These are phyloP conservation scores for Euura saliciscinereae DNA, from an alignment of 1,140 invertebrate genomes.

Conservation along the genomic window DNA sequence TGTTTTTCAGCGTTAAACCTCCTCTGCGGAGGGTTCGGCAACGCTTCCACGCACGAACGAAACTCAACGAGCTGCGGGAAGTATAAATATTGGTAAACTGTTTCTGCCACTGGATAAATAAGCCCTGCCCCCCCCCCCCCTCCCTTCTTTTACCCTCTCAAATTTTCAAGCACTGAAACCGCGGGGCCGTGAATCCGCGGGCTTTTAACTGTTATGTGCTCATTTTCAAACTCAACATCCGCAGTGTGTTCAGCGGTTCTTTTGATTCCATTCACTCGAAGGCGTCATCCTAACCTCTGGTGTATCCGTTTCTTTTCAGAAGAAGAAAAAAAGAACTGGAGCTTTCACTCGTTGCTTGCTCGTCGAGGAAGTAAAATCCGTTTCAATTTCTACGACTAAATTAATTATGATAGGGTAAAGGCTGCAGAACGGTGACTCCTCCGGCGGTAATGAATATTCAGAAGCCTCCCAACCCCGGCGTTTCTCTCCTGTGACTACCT, in stretches of 20 bases:
- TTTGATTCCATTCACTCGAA: too few species aligned
- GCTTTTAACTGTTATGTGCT: too few species aligned
- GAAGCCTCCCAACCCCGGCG: neutral
- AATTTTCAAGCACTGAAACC: neutral
- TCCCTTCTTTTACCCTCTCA: neutral
- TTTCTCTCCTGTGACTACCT: too few species aligned
- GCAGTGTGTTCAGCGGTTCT: too few species aligned
- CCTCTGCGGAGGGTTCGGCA: too few species aligned
- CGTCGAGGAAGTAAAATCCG: neutral
- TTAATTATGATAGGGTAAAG: neutral
- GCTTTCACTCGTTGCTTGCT: too few species aligned
- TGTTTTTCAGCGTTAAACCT: too few species aligned
- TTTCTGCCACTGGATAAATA: neutral
- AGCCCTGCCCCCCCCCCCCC: neutral
- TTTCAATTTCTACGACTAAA: neutral
- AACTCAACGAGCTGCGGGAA: conserved; percentile 4
- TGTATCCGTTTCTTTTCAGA: too few species aligned
- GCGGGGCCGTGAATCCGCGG: too few species aligned
- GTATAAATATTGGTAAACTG: conserved; percentile 7
- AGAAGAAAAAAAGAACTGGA: too few species aligned
- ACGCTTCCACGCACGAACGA: neutral
- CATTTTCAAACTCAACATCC: too few species aligned
- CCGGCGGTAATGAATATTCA: neutral
- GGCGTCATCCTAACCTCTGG: too few species aligned
- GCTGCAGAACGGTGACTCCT: neutral